Conservation (phyloP, 2,797 vertebrate genomes). For the Clamator glandarius region DNA sequence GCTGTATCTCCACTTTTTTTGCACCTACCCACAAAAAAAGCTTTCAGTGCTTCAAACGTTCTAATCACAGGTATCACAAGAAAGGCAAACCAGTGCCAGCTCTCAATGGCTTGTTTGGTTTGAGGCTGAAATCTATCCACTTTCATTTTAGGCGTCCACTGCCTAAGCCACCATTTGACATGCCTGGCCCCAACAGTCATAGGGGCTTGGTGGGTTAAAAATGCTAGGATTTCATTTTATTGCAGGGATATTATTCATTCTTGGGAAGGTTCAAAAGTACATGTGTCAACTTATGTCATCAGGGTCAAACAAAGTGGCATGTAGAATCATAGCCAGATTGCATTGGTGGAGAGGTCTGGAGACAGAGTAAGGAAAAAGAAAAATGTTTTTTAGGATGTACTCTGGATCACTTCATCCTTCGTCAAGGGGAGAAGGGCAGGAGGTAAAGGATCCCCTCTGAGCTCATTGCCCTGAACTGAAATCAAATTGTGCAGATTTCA, state of each 20-base stretch:
- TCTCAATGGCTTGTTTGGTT: conserved; percentile 22
- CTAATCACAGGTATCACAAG: conserved; percentile 31
- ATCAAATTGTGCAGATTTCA: background rate
- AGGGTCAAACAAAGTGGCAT: conserved; percentile 65
- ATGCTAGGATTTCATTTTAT: conserved; percentile 70
- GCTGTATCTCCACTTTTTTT: background rate
- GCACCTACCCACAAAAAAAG: background rate
- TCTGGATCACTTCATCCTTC: conserved; percentile 9
- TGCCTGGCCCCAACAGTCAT: conserved; percentile 20
- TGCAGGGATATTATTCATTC: conserved; percentile 72
- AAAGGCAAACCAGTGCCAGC: background rate
- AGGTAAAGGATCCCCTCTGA: conserved; percentile 20
- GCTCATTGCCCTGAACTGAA: background rate
- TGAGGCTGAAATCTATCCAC: conserved; percentile 22
- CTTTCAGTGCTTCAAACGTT: background rate
- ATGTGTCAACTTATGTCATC: conserved; percentile 62
- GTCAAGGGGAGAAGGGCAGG: background rate
- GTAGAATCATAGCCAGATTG: conserved; percentile 55
- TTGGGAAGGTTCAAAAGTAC: conserved; percentile 72
- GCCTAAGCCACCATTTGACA: conserved; percentile 30
- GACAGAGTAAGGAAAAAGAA: conserved; percentile 28
- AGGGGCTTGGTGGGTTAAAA: conserved; percentile 51
- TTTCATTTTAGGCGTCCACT: background rate
- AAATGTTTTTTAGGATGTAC: background rate
- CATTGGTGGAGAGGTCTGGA: background rate